phyloP scores from a whole-genome alignment of 2,797 vertebrate species.

The Coregonus ussuriensis region DNA sequence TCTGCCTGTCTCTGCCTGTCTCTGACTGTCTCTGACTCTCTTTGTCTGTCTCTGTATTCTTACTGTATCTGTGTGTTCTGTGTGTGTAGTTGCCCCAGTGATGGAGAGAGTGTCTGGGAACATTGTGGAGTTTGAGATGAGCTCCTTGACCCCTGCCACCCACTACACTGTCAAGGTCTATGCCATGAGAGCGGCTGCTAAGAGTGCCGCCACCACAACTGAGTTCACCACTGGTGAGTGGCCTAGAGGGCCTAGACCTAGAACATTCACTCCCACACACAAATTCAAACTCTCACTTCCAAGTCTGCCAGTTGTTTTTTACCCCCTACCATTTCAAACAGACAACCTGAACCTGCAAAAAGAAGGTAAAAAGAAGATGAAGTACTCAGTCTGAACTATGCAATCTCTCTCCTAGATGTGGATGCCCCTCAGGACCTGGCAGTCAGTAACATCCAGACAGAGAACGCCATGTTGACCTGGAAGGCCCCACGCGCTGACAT shows the following conservation, averaged over 20 bases:
- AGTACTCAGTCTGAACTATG: not conserved
- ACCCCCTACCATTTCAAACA: not conserved
- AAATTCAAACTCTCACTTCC: not conserved
- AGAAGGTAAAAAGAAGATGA: not conserved
- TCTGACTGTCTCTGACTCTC: not conserved
- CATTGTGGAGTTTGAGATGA: constrained; percentile 87
- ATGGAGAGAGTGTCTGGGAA: constrained; percentile 89
- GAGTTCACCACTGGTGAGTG: constrained; percentile 88
- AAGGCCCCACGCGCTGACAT: constrained; percentile 86
- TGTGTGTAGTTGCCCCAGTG: constrained; percentile 80
- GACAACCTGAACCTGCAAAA: not conserved
- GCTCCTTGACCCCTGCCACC: constrained; percentile 83
- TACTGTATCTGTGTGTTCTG: constrained; percentile 2
- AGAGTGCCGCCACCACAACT: constrained; percentile 82
- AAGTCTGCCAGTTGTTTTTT: too few relatives aligned
- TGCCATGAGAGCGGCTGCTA: constrained; percentile 83
- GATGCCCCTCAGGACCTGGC: constrained; percentile 87
- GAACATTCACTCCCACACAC: not conserved
- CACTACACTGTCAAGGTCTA: constrained; percentile 87
- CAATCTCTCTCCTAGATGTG: constrained; percentile 74
- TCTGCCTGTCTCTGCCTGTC: not conserved
- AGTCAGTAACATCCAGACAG: constrained; percentile 87
- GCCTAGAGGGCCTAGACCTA: not conserved
- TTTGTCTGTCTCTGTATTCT: constrained; percentile 1
- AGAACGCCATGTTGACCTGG: constrained; percentile 87